Conservation (phyloP, 2,888 invertebrate species). For the Patella caerulea region DNA sequence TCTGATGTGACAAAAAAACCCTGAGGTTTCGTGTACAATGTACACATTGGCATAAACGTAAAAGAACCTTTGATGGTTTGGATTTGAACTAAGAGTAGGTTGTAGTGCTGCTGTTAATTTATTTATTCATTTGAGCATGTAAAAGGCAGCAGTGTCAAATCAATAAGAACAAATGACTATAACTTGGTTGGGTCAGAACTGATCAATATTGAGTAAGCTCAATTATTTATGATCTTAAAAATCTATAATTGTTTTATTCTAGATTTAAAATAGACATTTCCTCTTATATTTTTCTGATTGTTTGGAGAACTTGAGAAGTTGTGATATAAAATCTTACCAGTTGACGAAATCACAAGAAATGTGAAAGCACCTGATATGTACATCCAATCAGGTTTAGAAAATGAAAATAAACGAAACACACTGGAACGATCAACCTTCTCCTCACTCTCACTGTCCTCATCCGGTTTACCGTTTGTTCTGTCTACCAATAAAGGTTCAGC, state of each 20-base stretch:
- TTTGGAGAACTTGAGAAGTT: neutral
- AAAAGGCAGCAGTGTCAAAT: neutral
- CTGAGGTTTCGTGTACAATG: no score
- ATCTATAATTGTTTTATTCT: no score
- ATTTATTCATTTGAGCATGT: no score
- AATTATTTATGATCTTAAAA: no score
- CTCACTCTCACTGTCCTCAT: constrained; percentile 27
- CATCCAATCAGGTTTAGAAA: constrained; percentile 51
- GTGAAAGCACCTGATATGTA: constrained; percentile 45
- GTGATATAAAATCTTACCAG: constrained; percentile 42
- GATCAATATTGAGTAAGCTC: no score
- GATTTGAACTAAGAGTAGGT: no score
- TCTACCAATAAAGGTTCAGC: constrained; percentile 32
- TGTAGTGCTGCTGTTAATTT: no score
- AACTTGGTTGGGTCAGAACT: no score
- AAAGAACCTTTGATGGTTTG: no score
- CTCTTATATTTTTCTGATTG: neutral
- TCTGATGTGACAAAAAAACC: no score
- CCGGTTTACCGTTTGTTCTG: constrained; percentile 23
- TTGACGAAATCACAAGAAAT: constrained; percentile 46
- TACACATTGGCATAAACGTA: no score
- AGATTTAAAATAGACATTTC: no score
- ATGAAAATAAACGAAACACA: constrained; percentile 47
- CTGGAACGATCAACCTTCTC: constrained; percentile 34
- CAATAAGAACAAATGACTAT: neutral